phyloP scores from a whole-genome alignment of 1,140 invertebrate genomes.

The Globodera rostochiensis region DNA sequence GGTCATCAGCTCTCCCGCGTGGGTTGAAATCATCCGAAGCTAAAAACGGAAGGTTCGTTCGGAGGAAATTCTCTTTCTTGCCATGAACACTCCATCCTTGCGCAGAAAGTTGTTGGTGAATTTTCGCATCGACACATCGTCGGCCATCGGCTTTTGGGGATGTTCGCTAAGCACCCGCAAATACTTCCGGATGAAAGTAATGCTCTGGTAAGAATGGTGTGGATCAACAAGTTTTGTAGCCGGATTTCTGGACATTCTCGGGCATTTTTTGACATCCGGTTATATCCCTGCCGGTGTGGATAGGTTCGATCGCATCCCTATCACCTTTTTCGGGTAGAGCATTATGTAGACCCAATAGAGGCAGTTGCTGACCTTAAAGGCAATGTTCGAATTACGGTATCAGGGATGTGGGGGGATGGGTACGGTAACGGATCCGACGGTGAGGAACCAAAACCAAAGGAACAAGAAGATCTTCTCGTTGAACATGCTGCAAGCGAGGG shows the following conservation, averaged over 20 bases:
- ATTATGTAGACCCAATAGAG: slow-evolving; percentile 64
- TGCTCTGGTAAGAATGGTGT: slow-evolving; percentile 48
- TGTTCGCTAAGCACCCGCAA: slow-evolving; percentile 65
- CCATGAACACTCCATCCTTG: slow-evolving; percentile 65
- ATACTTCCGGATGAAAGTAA: slow-evolving; percentile 63
- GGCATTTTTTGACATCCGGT: too few relatives aligned
- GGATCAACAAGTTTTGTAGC: background rate
- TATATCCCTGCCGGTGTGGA: background rate
- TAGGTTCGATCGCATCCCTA: background rate
- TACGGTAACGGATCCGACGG: slow-evolving; percentile 60
- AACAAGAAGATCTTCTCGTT: slow-evolving; percentile 66
- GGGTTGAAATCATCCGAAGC: slow-evolving; percentile 57
- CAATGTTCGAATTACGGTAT: background rate
- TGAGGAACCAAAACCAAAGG: slow-evolving; percentile 65
- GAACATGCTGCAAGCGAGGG: slow-evolving; percentile 53
- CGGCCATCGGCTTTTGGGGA: slow-evolving; percentile 61
- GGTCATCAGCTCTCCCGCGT: slow-evolving; percentile 64
- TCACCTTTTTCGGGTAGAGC: slow-evolving; percentile 64
- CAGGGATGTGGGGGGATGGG: too few relatives aligned
- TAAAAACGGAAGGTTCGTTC: background rate
- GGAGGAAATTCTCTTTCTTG: slow-evolving; percentile 14
- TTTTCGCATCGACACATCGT: slow-evolving; percentile 62
- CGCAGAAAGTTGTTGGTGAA: slow-evolving; percentile 64
- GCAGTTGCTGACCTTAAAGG: slow-evolving; percentile 52
- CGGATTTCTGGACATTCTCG: too few relatives aligned